Evolutionary conservation across 35 echinoderm and acorn worm species (phyloP).

Genomic region (Amphiura filiformis): DNA sequence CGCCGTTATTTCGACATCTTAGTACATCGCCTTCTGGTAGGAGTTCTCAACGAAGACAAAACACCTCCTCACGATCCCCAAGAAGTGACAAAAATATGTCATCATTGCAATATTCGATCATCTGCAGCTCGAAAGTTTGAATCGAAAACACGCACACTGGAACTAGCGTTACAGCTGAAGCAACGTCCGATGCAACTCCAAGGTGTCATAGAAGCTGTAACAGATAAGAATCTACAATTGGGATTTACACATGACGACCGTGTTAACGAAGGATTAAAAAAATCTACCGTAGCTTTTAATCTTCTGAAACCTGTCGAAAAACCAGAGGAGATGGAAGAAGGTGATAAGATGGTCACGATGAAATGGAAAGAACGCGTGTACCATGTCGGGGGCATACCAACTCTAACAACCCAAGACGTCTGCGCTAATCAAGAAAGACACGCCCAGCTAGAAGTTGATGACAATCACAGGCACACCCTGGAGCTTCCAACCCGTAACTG

Average conservation of each 20-base stretch:
- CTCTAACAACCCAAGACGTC: not conserved
- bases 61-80: slow-evolving; percentile 35
- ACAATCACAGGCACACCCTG: not conserved
- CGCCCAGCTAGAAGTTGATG: not conserved
- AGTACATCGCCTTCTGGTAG: slow-evolving; percentile 70
- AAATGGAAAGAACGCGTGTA: slow-evolving; percentile 71
- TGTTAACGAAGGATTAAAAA: slow-evolving; percentile 10
- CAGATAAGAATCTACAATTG: slow-evolving; percentile 32
- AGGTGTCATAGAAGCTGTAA: slow-evolving; percentile 32
- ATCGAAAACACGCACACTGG: slow-evolving; percentile 21
- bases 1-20: slow-evolving; percentile 83
- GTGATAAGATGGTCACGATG: slow-evolving; percentile 1
- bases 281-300: slow-evolving; percentile 41
- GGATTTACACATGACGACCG: slow-evolving; percentile 40
- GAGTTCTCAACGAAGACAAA: slow-evolving; percentile 14
- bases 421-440: not conserved
- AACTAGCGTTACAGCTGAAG: slow-evolving; percentile 56
- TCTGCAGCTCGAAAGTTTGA: slow-evolving; percentile 56
- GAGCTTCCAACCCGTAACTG: slow-evolving; percentile 9
- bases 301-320: slow-evolving; percentile 50
- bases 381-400: slow-evolving; percentile 2
- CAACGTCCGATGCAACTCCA: slow-evolving; percentile 22
- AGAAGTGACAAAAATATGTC: slow-evolving; percentile 64
- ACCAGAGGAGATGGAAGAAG: slow-evolving; percentile 49
- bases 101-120: slow-evolving; percentile 67